Base-by-base conservation (phyloP, 2,797 vertebrate genomes). In the Melanotaenia parkinsoni region DNA sequence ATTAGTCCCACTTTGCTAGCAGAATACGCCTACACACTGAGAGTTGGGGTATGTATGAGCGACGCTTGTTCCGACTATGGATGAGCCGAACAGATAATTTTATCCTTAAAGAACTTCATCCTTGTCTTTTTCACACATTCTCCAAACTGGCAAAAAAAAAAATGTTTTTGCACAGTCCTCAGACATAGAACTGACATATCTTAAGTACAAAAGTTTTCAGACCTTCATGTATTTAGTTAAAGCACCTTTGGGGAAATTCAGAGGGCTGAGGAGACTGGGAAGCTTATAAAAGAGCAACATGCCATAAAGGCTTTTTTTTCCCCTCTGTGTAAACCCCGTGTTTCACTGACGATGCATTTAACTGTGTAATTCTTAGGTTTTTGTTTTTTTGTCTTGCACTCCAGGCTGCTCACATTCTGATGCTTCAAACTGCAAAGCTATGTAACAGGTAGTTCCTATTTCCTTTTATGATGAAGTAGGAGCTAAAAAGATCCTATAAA, bases 1-100 rank as follows among this genome's bases (percentile, higher is more conserved):
- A 96, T 98, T 80, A 98, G 97, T 79, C 86, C 95, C 24, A 97
- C 96, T 0, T 74, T 98, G 79, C 82, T 98, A 80, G 97, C 96
- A 14, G 97, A 98, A 77, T 98, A 98, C 0, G 96, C 96, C 66
- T 98, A 96, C 69, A 94, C 95, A 2, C 93, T 98, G 43, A 91
- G 95, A 73, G 53, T 95, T 0, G 95, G 95, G 95, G 97, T 97
- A 90, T 87, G 94, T 84, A 58, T 4, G 1, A 53, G 4, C 9
- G 11, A 47, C 24, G 24, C 20, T 59, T 63, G 22, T 24, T 72
- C 30, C 53, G 24, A 13, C 38, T 40, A 40, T 40, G 38, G 13
- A 40, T 40, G 13, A 40, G 38, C 3, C 2, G 38, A 40, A 40
- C 38, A 43, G 40, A 43, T 5, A 18, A 43, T 18, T 18, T 43